Evolutionary conservation across 2,888 invertebrate genomes (phyloP).

Genomic region (Acanthosoma haemorrhoidale): DNA sequence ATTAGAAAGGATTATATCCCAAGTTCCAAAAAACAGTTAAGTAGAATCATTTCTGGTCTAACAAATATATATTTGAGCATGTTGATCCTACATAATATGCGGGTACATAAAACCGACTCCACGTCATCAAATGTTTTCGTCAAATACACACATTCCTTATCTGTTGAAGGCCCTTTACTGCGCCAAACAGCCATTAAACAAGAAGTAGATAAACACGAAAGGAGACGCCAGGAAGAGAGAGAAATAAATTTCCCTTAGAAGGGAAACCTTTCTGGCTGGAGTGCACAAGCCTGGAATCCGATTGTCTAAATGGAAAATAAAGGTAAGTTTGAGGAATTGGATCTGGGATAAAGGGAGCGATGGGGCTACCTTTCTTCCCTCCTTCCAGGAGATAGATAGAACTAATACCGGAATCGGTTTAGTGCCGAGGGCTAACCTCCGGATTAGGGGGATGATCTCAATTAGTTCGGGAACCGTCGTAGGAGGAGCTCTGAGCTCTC

Average conservation of each 20-base stretch:
- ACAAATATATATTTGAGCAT: too few species aligned
- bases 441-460: conserved; percentile 10
- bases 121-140: too few species aligned
- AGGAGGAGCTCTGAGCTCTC: too few species aligned
- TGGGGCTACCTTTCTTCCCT: neutral
- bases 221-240: neutral
- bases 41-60: too few species aligned
- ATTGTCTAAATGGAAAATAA: conserved; percentile 29
- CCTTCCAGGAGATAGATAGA: neutral
- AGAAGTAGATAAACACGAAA: too few species aligned
- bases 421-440: neutral
- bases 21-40: too few species aligned
- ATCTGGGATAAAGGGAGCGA: neutral
- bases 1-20: too few species aligned
- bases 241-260: neutral
- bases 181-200: too few species aligned
- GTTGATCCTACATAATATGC: too few species aligned
- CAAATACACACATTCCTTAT: too few species aligned
- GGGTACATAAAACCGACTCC: too few species aligned
- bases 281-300: neutral
- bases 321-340: conserved; percentile 27
- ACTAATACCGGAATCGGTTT: conserved; percentile 24
- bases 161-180: too few species aligned
- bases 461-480: conserved; percentile 3
- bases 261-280: neutral